These are phyloP conservation scores for Elymnias hypermnestra DNA, from an alignment of 1,140 invertebrate genomes.

Conservation along the genomic window DNA sequence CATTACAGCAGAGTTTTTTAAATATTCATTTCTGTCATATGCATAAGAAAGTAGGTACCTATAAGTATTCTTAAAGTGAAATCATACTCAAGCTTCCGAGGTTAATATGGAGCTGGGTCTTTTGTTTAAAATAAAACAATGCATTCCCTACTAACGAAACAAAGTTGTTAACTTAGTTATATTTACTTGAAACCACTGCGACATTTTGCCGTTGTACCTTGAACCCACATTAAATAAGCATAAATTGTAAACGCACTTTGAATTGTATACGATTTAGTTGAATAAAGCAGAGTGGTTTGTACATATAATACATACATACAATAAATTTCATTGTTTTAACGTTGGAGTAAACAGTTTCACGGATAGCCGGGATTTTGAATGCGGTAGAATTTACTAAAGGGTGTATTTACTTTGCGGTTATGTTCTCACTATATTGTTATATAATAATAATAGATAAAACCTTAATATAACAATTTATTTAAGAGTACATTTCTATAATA, in stretches of 20 bases:
- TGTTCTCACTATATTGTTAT: not conserved
- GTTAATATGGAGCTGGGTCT: too few species aligned
- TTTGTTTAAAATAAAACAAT: too few species aligned
- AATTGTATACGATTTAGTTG: not conserved
- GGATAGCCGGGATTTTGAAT: not conserved
- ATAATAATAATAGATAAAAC: not conserved
- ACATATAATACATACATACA: not conserved
- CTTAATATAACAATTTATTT: not conserved
- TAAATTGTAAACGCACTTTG: not conserved
- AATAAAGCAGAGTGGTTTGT: slow-evolving; percentile 1
- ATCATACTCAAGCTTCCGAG: too few species aligned
- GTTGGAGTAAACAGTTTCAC: not conserved
- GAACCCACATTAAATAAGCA: not conserved
- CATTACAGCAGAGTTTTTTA: too few species aligned
- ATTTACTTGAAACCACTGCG: too few species aligned
- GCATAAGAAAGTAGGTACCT: too few species aligned
- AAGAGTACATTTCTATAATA: too few species aligned
- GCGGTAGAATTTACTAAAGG: slow-evolving; percentile 11
- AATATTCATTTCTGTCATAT: too few species aligned
- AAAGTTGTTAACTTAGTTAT: too few species aligned
- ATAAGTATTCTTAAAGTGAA: too few species aligned
- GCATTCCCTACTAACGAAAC: too few species aligned
- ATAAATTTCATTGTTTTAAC: not conserved
- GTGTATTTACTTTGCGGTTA: not conserved
- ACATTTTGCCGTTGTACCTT: not conserved